These are phyloP conservation scores for Nothura maculosa DNA, from an alignment of 2,797 vertebrate genomes.

Conservation along the genomic window DNA sequence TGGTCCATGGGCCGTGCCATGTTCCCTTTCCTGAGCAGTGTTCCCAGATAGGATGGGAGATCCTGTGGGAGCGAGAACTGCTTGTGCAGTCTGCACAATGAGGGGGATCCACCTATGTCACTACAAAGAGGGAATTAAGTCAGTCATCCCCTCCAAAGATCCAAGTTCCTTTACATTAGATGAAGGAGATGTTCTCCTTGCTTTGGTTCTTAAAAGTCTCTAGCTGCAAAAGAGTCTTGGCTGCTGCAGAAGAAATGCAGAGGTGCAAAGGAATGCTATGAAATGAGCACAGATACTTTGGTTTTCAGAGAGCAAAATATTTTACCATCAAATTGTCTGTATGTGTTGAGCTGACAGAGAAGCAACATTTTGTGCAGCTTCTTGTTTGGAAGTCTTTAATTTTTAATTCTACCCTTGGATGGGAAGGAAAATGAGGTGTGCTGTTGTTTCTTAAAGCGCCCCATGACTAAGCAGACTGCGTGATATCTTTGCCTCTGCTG, in stretches of 20 bases:
- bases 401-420: background rate
- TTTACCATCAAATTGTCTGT: background rate
- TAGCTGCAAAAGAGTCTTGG: background rate
- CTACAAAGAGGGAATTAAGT: background rate
- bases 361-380: background rate
- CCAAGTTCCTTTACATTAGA: background rate
- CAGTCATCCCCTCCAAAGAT: background rate
- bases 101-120: background rate
- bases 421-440: background rate
- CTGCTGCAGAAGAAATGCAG: background rate
- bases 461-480: background rate
- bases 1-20: fast-evolving
- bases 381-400: background rate
- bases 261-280: background rate
- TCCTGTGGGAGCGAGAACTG: background rate
- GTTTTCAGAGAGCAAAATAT: background rate
- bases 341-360: background rate
- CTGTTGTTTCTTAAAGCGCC: background rate
- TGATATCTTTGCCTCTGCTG: background rate
- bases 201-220: background rate
- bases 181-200: background rate
- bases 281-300: background rate
- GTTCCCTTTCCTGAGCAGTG: background rate
- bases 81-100: background rate
- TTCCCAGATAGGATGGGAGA: background rate